A percentile compares a stretch with the other conserved stretches of the same genome.
Conservation (phyloP, 2,888 invertebrate species). For the Siphlonurus alternatus region DNA sequence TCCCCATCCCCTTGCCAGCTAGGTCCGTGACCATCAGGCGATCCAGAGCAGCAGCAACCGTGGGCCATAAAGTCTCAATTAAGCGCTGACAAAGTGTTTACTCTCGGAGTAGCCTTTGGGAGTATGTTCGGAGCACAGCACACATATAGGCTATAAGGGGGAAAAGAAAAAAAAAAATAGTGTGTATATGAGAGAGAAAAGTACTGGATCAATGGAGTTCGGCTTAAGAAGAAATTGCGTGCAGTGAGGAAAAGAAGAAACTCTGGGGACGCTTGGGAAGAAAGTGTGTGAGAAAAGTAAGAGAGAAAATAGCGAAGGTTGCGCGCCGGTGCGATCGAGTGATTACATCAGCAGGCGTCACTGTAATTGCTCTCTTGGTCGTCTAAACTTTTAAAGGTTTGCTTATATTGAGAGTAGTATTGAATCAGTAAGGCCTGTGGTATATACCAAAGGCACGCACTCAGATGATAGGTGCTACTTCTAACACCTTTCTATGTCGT, state of each 20-base stretch:
- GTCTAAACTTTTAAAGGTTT: too few species aligned
- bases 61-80: conserved; percentile 2
- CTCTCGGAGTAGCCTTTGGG: not conserved
- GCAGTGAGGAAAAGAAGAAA: too few species aligned
- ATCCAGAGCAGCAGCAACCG: not conserved
- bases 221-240: not conserved
- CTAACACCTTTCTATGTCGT: too few species aligned
- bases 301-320: not conserved
- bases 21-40: not conserved
- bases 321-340: not conserved
- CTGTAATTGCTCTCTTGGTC: not conserved
- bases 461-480: too few species aligned
- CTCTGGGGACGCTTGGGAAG: not conserved
- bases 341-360: not conserved
- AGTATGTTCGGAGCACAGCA: not conserved
- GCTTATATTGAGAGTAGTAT: too few species aligned
- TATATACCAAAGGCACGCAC: too few species aligned
- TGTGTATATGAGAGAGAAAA: not conserved
- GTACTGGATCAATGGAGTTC: not conserved
- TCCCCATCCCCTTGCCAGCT: too few species aligned
- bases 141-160: not conserved
- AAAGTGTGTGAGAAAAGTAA: not conserved
- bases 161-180: not conserved
- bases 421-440: too few species aligned
- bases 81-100: conserved; percentile 3